Evolutionary conservation across 2,888 invertebrate species (phyloP), one percentile per base, ranked within the genome.

Genomic region (Camponotus fellah): DNA sequence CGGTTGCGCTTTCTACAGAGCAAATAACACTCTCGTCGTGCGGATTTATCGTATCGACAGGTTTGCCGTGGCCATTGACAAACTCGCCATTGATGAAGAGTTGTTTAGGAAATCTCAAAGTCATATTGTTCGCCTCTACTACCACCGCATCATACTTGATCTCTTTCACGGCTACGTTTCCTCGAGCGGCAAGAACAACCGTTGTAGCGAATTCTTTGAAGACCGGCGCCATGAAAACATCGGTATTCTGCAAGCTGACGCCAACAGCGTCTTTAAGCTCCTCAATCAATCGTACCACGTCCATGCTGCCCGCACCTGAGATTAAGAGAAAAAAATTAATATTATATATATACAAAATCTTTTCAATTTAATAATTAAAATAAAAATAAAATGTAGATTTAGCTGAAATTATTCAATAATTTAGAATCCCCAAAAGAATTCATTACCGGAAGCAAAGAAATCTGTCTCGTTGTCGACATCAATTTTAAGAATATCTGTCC

Each of bases 21-120:
- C 98, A 98, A 72, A 98, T 97, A 9, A 97, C 96, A 77, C 96
- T 96, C 94, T 99, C 99, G 91, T 98, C 97, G 4, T 97, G 96
- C 0, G 99, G 99, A 94, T 99, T 99, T 1, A 99, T 96, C 34
- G 94, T 93, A 40, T 93, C 86, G 14, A 97, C 95, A 0, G 96
- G 95, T 68, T 97, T 95, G 79, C 95, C 95, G 68, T 97, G 97
- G 0, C 98, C 96, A 93, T 99, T 96, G 0, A 98, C 96, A 93
- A 99, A 99, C 92, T 97, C 96, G 0, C 99, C 99, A 94, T 99
- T 96, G 90, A 99, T 98, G 93, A 99, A 99, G 74, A 99, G 94
- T 93, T 99, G 99, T 32, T 97, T 97, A 0, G 99, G 98, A 92
- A 99, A 98, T 86, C 96, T 96, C 3, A 99, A 95, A 83, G 97